Percentiles rank a stretch among this genome's conserved stretches.
Evolutionary conservation across 2,888 invertebrate genomes (phyloP).

Genomic region (Coenonympha glycerion): DNA sequence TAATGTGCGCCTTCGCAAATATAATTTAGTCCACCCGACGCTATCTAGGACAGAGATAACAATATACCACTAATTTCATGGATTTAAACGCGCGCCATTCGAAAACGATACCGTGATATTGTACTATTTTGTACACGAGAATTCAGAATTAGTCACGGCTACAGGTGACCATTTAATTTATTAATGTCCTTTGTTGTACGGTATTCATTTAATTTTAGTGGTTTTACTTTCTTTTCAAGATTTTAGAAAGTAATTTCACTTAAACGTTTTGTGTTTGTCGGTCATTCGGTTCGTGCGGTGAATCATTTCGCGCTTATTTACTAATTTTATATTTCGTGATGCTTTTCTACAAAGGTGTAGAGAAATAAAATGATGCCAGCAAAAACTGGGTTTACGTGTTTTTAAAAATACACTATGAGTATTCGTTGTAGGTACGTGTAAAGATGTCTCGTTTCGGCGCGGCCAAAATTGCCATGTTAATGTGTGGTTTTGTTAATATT

Average conservation of each 20-base stretch:
- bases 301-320: constrained; percentile 1
- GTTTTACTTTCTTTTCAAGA: constrained; percentile 22
- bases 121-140: constrained; percentile 18
- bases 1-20: constrained; percentile 30
- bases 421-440: constrained; percentile 7
- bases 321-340: neutral
- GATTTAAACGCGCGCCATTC: constrained; percentile 23
- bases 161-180: constrained; percentile 21
- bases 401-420: neutral
- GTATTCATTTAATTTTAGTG: constrained; percentile 15
- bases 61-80: constrained; percentile 44
- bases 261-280: constrained; percentile 6
- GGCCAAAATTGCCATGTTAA: constrained; percentile 38
- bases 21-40: constrained; percentile 45
- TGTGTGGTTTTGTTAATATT: constrained; percentile 47
- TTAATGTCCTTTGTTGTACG: constrained; percentile 18
- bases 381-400: neutral
- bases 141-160: constrained; percentile 18
- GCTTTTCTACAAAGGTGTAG: neutral
- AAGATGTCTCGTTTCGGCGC: constrained; percentile 6
- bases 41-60: constrained; percentile 39
- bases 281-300: neutral
- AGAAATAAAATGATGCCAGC: neutral
- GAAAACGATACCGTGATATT: constrained; percentile 21
- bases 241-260: constrained; percentile 14